phyloP scores from a whole-genome alignment of 2,113 vertebrate species.

The Onychorhynchus coronatus region DNA sequence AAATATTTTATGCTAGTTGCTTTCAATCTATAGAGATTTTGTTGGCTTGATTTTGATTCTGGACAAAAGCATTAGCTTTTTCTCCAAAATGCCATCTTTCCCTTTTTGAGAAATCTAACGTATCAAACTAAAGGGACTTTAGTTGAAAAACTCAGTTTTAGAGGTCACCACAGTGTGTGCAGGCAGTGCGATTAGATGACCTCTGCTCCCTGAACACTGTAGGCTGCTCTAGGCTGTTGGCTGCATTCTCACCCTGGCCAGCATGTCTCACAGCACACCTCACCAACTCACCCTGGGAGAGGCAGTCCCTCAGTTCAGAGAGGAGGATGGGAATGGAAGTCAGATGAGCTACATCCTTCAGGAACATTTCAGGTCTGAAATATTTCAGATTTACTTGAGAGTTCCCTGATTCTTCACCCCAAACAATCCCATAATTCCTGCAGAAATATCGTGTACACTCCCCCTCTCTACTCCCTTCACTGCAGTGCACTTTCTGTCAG shows the following conservation, averaged over 20 bases:
- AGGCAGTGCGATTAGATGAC: rapidly evolving
- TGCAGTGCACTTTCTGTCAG: not conserved
- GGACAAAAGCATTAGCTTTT: not conserved
- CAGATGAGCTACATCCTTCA: not conserved
- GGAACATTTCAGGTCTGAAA: not conserved
- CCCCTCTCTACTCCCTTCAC: not conserved
- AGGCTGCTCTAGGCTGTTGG: not conserved
- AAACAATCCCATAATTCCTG: not conserved
- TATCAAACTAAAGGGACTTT: not conserved
- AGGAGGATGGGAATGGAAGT: not conserved
- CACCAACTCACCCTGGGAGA: not conserved
- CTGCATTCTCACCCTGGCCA: not conserved
- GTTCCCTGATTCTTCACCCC: not conserved
- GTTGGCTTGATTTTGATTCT: not conserved
- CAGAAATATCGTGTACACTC: not conserved
- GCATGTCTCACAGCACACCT: not conserved
- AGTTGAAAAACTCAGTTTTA: not conserved
- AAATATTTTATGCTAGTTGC: not conserved
- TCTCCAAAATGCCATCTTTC: not conserved
- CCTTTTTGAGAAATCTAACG: not conserved
- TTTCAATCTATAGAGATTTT: not conserved
- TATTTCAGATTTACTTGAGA: not conserved
- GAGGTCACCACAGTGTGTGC: not conserved
- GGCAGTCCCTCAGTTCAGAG: not conserved
- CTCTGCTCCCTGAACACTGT: not conserved